phyloP scores from a whole-genome alignment of 2,888 invertebrate genomes.

The Nephrotoma guestfalica region DNA sequence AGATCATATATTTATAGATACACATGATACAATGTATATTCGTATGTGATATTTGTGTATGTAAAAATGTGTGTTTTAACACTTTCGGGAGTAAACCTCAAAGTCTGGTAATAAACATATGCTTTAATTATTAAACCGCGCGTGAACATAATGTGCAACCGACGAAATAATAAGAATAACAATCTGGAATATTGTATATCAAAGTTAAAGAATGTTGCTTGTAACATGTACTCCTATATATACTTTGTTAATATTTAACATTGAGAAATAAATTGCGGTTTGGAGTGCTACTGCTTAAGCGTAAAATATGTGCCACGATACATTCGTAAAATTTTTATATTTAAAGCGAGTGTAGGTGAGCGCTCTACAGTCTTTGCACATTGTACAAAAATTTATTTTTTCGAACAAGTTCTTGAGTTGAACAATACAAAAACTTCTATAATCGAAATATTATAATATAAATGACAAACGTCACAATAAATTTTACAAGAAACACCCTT shows the following conservation, averaged over 20 bases:
- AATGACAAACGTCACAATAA: neutral
- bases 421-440: neutral
- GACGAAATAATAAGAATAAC: neutral
- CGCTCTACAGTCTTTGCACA: neutral
- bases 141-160: too few relatives aligned
- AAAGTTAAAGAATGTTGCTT: neutral
- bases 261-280: neutral
- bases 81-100: neutral
- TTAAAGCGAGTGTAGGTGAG: neutral
- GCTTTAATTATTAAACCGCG: neutral
- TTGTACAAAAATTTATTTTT: neutral
- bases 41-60: neutral
- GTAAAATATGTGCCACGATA: neutral
- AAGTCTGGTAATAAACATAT: neutral
- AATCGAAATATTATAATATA: neutral
- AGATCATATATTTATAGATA: too few relatives aligned
- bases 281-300: neutral
- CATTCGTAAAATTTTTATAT: neutral
- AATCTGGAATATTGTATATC: neutral
- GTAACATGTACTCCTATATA: neutral
- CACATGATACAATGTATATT: too few relatives aligned
- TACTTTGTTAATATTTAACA: neutral
- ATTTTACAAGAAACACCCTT: neutral
- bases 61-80: neutral
- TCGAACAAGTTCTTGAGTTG: neutral